phyloP scores from a whole-genome alignment of 2,113 vertebrate species.

The Trochalopteron elliotii region DNA sequence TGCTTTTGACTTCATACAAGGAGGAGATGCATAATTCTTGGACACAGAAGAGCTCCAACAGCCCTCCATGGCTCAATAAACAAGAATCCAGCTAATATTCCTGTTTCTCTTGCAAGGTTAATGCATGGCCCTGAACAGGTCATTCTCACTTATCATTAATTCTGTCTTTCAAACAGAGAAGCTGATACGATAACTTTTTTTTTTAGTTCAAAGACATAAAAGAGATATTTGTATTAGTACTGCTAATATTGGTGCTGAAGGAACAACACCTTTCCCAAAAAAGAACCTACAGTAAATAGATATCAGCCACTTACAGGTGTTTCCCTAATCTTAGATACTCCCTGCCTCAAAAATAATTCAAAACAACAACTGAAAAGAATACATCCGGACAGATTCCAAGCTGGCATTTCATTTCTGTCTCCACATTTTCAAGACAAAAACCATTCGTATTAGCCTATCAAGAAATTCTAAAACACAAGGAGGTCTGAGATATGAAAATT shows the following conservation, averaged over 20 bases:
- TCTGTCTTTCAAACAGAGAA: not conserved
- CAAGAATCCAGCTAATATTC: not conserved
- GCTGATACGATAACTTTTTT: not conserved
- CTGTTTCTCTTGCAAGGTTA: not conserved
- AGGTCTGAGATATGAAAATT: not conserved
- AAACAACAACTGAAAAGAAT: not conserved
- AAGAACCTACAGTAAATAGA: not conserved
- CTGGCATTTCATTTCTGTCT: not conserved
- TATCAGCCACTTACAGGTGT: not conserved
- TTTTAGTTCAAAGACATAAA: not conserved
- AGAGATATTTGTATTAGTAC: not conserved
- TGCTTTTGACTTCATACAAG: not conserved
- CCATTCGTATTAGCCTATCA: not conserved
- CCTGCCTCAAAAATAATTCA: not conserved
- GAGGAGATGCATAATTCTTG: not conserved
- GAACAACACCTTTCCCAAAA: not conserved
- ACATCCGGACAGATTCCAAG: not conserved
- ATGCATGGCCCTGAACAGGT: not conserved
- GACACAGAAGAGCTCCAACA: not conserved
- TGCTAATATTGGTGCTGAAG: not conserved
- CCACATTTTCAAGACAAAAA: not conserved
- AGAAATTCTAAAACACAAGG: not conserved
- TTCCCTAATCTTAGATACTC: not conserved
- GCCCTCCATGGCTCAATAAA: not conserved
- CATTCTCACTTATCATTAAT: not conserved